Evolutionary conservation across 64 coral and sea anemone species (phyloP).

Genomic region (Actinia equina): DNA sequence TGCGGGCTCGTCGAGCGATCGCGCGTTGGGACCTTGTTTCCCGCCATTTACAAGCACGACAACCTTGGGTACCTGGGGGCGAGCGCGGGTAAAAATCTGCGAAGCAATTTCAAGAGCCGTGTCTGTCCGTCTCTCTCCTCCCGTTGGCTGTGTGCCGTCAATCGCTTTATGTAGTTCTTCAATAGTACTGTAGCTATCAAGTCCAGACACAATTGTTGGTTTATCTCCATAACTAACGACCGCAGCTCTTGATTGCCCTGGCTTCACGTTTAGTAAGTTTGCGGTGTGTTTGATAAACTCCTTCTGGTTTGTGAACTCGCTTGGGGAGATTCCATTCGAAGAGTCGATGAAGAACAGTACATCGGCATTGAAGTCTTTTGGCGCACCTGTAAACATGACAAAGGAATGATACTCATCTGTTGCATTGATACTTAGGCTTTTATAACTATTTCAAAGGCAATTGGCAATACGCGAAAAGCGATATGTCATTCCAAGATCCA

Average conservation of each 20-base stretch:
- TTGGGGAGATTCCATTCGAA: conserved; percentile 16
- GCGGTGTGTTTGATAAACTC: conserved; percentile 45
- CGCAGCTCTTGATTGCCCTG: conserved; percentile 40
- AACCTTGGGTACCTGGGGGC: conserved; percentile 8
- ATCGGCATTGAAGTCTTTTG: conserved; percentile 42
- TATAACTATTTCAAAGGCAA: too few relatives aligned
- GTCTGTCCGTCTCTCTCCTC: conserved; percentile 37
- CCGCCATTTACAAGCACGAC: conserved; percentile 39
- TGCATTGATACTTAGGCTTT: neutral
- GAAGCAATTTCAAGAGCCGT: conserved; percentile 19
- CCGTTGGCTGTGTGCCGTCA: conserved; percentile 9
- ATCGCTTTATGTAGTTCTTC: conserved; percentile 15
- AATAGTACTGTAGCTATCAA: neutral
- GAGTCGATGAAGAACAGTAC: conserved; percentile 55
- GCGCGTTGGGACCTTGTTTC: neutral
- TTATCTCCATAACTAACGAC: conserved; percentile 47
- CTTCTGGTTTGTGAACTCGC: conserved; percentile 17
- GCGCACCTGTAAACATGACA: conserved; percentile 12
- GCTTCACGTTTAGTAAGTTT: conserved; percentile 30
- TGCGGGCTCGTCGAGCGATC: neutral
- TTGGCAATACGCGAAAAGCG: too few relatives aligned
- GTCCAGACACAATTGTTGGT: neutral
- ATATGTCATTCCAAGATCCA: too few relatives aligned
- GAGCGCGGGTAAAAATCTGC: conserved; percentile 6
- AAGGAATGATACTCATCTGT: neutral